These are phyloP conservation scores for Nixonia krombeini DNA, from an alignment of 1,140 invertebrate genomes.

Conservation along the genomic window DNA sequence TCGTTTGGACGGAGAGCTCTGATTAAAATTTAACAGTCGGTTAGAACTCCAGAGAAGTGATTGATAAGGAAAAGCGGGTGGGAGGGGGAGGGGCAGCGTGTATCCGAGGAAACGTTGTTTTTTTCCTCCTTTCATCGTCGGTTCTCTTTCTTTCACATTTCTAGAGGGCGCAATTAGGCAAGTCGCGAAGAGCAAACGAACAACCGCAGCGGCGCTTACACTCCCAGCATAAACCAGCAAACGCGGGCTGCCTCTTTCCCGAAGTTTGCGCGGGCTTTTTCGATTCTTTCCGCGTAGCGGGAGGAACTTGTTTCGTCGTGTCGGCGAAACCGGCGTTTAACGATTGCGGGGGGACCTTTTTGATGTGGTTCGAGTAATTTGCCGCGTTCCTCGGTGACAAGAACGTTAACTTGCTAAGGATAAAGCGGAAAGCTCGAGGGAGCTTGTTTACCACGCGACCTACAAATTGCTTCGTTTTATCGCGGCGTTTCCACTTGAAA, in stretches of 20 bases:
- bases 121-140: no score
- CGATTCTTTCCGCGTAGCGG: background rate
- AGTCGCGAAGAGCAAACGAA: slow-evolving; percentile 2
- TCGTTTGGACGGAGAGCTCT: no score
- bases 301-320: background rate
- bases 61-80: no score
- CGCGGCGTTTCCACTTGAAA: no score
- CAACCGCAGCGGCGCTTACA: background rate
- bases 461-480: no score
- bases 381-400: background rate
- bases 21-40: no score
- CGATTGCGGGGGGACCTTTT: background rate
- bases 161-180: background rate
- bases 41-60: no score
- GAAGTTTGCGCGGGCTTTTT: background rate
- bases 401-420: background rate
- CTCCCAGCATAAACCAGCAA: slow-evolving; percentile 1
- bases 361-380: slow-evolving; percentile 1
- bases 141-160: background rate
- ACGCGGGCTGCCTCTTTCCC: background rate
- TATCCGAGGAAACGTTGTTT: no score
- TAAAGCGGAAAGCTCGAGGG: background rate
- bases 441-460: background rate
- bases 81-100: no score
- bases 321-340: background rate